These are phyloP conservation scores for Theretra japonica DNA, from an alignment of 2,888 invertebrate species.

Conservation along the genomic window DNA sequence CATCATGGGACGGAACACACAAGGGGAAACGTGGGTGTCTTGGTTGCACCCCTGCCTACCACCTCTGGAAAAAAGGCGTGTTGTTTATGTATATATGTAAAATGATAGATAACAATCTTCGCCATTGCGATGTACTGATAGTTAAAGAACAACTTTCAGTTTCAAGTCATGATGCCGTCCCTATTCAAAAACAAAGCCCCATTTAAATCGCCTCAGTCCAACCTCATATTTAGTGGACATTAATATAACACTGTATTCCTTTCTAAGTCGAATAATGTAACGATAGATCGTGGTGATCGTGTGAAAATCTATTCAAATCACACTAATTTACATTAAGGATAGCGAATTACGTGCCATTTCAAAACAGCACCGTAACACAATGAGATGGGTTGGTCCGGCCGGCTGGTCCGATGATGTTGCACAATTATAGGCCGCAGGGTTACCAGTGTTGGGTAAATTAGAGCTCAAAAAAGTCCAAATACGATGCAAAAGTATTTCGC, in stretches of 20 bases:
- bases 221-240: constrained; percentile 14
- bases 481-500: too few species aligned
- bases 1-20: too few species aligned
- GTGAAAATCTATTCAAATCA: constrained; percentile 40
- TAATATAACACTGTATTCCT: constrained; percentile 21
- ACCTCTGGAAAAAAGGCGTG: too few species aligned
- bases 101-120: too few species aligned
- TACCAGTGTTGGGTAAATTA: not conserved
- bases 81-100: too few species aligned
- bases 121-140: too few species aligned
- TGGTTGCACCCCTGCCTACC: too few species aligned
- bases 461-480: too few species aligned
- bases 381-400: constrained; percentile 45
- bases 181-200: not conserved
- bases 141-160: too few species aligned
- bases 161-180: too few species aligned
- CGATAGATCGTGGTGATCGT: constrained; percentile 37
- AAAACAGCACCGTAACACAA: constrained; percentile 39
- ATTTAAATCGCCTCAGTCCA: not conserved
- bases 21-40: too few species aligned
- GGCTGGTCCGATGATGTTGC: constrained; percentile 16
- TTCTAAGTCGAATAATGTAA: constrained; percentile 20
- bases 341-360: constrained; percentile 37
- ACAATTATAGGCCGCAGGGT: constrained; percentile 17
- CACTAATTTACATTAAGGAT: constrained; percentile 46